These are phyloP conservation scores for Cygnus olor DNA, from an alignment of 2,797 vertebrate species.

Conservation along the genomic window DNA sequence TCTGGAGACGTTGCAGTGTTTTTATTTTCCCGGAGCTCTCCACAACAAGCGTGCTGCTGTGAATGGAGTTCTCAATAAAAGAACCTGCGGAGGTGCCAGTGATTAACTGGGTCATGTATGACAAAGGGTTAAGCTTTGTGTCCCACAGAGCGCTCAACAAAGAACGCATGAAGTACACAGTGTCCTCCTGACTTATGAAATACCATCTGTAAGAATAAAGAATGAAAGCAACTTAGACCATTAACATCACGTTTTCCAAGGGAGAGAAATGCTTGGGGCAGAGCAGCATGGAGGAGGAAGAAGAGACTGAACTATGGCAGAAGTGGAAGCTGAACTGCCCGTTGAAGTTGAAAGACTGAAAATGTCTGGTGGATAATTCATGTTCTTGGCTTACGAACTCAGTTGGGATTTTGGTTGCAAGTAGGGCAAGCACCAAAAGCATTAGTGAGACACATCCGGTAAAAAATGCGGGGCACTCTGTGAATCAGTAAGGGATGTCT, in stretches of 20 bases:
- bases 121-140: neutral
- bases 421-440: neutral
- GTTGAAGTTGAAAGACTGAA: neutral
- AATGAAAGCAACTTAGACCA: neutral
- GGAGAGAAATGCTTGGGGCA: neutral
- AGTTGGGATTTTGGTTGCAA: neutral
- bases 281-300: neutral
- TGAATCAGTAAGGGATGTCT: neutral
- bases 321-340: neutral
- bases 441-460: neutral
- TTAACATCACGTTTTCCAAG: neutral
- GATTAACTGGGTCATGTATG: neutral
- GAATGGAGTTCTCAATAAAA: neutral
- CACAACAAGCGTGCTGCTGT: neutral
- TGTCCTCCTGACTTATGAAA: neutral
- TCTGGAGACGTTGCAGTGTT: neutral
- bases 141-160: neutral
- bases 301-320: neutral
- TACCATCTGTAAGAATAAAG: neutral
- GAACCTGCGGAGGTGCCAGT: neutral
- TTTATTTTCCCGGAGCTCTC: neutral
- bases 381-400: neutral
- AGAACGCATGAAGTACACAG: neutral
- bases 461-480: neutral
- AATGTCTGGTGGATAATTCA: neutral